phyloP scores from a whole-genome alignment of 2,888 invertebrate species.

The Nemoura dubitans region DNA sequence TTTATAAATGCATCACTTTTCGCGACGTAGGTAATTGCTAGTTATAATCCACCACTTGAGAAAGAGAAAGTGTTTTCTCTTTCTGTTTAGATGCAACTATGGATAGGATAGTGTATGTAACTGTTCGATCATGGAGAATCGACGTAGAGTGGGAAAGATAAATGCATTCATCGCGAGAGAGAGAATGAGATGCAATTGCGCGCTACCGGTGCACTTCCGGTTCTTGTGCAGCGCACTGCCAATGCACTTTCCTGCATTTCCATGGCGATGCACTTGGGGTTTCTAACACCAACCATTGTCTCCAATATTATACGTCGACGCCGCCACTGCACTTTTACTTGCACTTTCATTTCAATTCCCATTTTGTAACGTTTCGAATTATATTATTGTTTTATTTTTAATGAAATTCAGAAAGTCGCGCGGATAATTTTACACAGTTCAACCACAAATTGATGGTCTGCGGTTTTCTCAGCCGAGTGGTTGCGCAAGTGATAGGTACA shows the following conservation, averaged over 20 bases:
- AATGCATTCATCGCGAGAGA: not conserved
- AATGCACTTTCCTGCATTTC: not conserved
- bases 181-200: not conserved
- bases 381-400: not conserved
- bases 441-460: not conserved
- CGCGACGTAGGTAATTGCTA: not conserved
- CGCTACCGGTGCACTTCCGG: not conserved
- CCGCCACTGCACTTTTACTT: not conserved
- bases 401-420: conserved; percentile 3
- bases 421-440: not conserved
- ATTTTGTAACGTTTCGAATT: not conserved
- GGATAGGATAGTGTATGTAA: not conserved
- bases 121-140: not conserved
- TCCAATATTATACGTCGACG: too few relatives aligned
- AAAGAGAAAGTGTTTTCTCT: conserved; percentile 12
- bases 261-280: not conserved
- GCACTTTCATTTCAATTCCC: not conserved
- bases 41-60: not conserved
- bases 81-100: conserved; percentile 12
- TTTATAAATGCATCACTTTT: conserved; percentile 12
- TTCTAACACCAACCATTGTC: not conserved
- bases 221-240: not conserved
- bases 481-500: not conserved
- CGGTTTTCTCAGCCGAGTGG: not conserved
- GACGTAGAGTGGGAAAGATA: not conserved